Evolutionary conservation across 2,113 vertebrate genomes (phyloP).

Genomic region (Sinocyclocheilus grahami): DNA sequence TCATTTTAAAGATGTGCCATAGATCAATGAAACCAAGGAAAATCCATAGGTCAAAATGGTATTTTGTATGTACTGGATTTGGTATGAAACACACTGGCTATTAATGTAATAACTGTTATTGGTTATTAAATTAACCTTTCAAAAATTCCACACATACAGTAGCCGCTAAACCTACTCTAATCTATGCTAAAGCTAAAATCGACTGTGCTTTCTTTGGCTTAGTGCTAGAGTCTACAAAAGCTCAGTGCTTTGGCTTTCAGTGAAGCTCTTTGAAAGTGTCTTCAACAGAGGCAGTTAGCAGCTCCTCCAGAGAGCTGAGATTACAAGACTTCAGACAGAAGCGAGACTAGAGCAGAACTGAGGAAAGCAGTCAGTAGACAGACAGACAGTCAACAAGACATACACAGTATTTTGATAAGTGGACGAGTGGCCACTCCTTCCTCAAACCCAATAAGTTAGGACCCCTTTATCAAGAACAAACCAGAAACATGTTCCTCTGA

Average conservation of each 20-base stretch:
- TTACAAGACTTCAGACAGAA: constrained; percentile 43
- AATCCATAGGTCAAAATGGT: neutral
- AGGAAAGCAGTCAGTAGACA: neutral
- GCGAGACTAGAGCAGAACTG: neutral
- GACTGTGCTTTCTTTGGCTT: constrained; percentile 13
- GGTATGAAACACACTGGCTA: neutral
- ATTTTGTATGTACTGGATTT: neutral
- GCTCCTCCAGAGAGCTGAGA: constrained; percentile 44
- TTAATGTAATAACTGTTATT: neutral
- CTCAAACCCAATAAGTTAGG: neutral
- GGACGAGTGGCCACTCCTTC: neutral
- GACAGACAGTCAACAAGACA: neutral
- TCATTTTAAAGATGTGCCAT: neutral
- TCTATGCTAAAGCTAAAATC: neutral
- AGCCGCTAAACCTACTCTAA: constrained; percentile 13
- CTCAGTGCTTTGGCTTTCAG: constrained; percentile 27
- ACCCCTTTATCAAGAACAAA: neutral
- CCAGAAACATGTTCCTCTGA: neutral
- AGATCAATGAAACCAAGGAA: neutral
- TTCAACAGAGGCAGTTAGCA: constrained; percentile 34
- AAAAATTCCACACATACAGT: neutral
- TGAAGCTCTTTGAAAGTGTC: constrained; percentile 34
- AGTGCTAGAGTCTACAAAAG: constrained; percentile 41
- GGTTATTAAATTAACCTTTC: neutral
- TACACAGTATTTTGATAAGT: neutral